phyloP scores from a whole-genome alignment of 2,113 vertebrate species.

The Isurus oxyrinchus region DNA sequence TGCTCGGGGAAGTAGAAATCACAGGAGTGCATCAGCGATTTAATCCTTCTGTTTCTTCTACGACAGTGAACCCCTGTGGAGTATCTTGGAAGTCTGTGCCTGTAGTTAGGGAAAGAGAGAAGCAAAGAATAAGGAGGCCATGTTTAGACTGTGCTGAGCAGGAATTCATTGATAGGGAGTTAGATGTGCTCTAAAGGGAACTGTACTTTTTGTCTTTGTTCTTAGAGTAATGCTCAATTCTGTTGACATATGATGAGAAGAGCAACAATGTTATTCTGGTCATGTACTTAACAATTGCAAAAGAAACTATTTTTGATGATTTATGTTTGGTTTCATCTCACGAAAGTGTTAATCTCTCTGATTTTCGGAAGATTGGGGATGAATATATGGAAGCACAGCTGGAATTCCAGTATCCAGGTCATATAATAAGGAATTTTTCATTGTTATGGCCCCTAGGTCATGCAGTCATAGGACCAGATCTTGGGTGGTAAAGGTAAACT shows the following conservation, averaged over 20 bases:
- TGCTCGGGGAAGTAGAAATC: not conserved
- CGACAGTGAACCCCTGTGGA: not conserved
- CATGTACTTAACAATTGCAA: not conserved
- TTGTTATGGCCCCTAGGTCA: not conserved
- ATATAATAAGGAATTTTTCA: not conserved
- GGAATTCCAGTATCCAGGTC: not conserved
- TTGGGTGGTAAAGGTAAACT: not conserved
- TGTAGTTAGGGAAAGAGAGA: not conserved
- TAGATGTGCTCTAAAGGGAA: not conserved
- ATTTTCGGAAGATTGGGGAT: not conserved
- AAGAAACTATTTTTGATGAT: not conserved
- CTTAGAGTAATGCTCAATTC: not conserved
- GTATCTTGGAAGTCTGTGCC: not conserved
- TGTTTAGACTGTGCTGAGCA: not conserved
- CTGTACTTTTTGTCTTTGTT: not conserved
- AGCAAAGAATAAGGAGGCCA: not conserved
- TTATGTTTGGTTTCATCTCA: slow-evolving; percentile 1
- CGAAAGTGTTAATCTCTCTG: not conserved
- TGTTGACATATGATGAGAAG: not conserved
- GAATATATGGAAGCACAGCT: not conserved
- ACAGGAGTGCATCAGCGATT: too few species aligned
- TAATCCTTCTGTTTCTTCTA: not conserved
- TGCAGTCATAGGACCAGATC: not conserved
- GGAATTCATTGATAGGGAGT: not conserved
- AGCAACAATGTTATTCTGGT: not conserved